These are phyloP conservation scores for Timema cristinae DNA, from an alignment of 2,888 invertebrate species.

Conservation along the genomic window DNA sequence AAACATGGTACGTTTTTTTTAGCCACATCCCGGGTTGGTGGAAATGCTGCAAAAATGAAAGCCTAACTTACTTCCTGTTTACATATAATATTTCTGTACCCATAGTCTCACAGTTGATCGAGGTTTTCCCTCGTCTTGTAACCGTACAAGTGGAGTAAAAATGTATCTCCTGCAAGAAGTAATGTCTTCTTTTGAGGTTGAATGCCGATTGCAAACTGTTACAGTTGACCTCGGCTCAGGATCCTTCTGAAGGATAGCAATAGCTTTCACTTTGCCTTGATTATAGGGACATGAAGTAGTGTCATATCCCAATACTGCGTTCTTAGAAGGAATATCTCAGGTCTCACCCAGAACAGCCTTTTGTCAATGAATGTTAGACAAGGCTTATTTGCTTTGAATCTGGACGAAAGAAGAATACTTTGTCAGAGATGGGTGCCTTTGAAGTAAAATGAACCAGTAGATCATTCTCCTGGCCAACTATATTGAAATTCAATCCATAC, in stretches of 20 bases:
- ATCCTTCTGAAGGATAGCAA: not conserved
- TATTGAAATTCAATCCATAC: not conserved
- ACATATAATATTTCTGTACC: not conserved
- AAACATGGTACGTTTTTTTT: not conserved
- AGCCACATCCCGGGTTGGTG: not conserved
- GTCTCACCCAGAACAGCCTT: not conserved
- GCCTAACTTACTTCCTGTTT: not conserved
- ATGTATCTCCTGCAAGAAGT: not conserved
- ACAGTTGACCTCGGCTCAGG: conserved; percentile 2
- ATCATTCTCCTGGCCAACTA: not conserved
- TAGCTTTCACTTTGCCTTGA: conserved; percentile 1
- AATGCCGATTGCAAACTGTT: not conserved
- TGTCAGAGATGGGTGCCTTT: not conserved
- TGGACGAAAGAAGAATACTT: not conserved
- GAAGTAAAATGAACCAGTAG: not conserved
- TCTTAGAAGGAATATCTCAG: not conserved
- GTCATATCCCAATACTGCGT: not conserved
- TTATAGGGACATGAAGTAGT: conserved; percentile 1
- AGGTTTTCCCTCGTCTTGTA: not conserved
- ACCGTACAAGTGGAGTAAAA: conserved; percentile 1
- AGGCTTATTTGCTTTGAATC: not conserved
- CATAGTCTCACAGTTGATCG: conserved; percentile 2
- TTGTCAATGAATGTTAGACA: not conserved
- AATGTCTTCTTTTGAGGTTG: not conserved
- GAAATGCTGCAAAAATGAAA: too few relatives aligned